A percentile compares a stretch with the other conserved stretches of the same genome.
phyloP scores from a whole-genome alignment of 2,113 vertebrate genomes.

The Oxyura jamaicensis region DNA sequence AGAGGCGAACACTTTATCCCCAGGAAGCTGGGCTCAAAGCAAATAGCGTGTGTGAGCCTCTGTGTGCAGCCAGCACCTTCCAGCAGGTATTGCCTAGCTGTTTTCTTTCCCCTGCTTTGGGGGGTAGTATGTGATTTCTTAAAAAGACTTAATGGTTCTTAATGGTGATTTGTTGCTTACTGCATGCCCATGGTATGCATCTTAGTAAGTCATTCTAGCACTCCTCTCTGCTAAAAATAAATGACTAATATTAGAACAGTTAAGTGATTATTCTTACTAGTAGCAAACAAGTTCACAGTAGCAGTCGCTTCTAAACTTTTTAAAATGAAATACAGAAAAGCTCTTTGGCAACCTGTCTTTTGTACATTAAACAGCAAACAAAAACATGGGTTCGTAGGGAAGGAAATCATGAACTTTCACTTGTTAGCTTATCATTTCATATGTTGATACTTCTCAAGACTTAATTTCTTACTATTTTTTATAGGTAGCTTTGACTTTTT shows the following conservation, averaged over 20 bases:
- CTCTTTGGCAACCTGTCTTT: neutral
- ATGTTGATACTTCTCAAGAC: neutral
- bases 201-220: slow-evolving; percentile 55
- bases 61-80: neutral
- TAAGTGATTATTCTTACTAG: slow-evolving; percentile 58
- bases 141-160: neutral
- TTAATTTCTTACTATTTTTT: neutral
- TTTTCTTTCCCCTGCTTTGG: neutral
- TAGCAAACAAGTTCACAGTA: slow-evolving; percentile 46
- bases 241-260: slow-evolving; percentile 68
- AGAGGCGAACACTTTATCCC: neutral
- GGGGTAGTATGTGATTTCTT: neutral
- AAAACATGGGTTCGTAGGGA: neutral
- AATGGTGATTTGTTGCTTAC: slow-evolving; percentile 53
- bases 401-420: neutral
- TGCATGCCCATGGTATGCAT: slow-evolving; percentile 59
- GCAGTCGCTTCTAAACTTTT: neutral
- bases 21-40: neutral
- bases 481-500: neutral
- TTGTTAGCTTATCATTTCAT: neutral
- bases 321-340: neutral
- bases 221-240: slow-evolving; percentile 60
- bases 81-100: neutral
- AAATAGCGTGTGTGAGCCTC: accelerated
- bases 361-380: neutral